Conservation (phyloP, 2,113 vertebrate species). For the Aptenodytes patagonicus region DNA sequence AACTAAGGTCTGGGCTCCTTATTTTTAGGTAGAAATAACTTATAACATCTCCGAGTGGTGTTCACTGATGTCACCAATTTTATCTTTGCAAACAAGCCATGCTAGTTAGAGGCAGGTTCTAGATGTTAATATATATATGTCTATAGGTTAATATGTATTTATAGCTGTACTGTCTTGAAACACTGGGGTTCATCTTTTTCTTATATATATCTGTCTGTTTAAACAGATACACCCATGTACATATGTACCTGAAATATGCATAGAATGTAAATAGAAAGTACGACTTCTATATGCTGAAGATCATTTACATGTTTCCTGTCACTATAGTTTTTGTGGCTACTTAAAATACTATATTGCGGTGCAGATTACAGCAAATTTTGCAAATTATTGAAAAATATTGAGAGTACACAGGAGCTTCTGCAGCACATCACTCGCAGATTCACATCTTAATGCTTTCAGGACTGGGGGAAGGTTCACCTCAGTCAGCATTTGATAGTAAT, state of each 20-base stretch:
- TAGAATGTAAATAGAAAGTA: not conserved
- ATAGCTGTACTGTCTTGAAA: not conserved
- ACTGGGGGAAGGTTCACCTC: not conserved
- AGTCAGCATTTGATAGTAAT: not conserved
- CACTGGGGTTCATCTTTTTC: not conserved
- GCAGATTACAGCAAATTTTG: not conserved
- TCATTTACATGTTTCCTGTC: not conserved
- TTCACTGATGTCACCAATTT: not conserved
- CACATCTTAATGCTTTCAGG: not conserved
- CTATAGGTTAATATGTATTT: not conserved
- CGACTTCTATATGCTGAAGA: not conserved
- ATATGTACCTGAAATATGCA: not conserved
- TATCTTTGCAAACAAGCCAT: not conserved
- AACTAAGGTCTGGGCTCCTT: not conserved
- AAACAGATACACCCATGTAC: not conserved
- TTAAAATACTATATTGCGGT: not conserved
- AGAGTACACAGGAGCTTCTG: not conserved
- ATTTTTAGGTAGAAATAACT: not conserved
- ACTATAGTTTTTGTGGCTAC: not conserved
- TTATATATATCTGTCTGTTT: not conserved
- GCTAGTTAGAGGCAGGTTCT: not conserved
- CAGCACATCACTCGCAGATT: not conserved
- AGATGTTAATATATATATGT: not conserved
- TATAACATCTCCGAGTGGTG: not conserved
- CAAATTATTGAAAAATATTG: not conserved